These are phyloP conservation scores for Xiphorhynchus erythropygius DNA, from an alignment of 2,797 vertebrate genomes.

Conservation along the genomic window DNA sequence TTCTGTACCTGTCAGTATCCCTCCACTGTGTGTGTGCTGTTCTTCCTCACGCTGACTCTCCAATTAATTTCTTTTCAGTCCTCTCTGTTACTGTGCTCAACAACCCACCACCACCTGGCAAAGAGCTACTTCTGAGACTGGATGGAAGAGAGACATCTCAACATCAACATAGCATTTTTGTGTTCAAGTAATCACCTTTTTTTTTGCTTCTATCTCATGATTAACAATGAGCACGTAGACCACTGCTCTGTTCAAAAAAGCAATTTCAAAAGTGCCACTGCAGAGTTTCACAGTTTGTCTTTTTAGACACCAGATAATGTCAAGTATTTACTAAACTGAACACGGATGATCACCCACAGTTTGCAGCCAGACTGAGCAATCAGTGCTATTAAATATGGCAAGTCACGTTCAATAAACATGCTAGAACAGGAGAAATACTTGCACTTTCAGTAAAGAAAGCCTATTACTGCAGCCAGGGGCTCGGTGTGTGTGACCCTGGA, in stretches of 20 bases:
- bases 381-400: not conserved
- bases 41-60: not conserved
- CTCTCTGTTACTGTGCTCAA: not conserved
- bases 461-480: not conserved
- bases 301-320: not conserved
- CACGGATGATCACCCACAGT: rapidly evolving
- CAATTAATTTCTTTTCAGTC: not conserved
- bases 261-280: not conserved
- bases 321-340: not conserved
- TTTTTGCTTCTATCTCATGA: not conserved
- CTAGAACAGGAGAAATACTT: not conserved
- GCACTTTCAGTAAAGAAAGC: not conserved
- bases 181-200: not conserved
- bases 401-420: not conserved
- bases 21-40: not conserved
- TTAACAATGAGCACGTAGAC: not conserved
- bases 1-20: not conserved
- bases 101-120: not conserved
- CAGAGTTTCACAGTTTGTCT: not conserved
- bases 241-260: not conserved
- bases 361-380: not conserved
- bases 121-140: not conserved
- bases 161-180: not conserved
- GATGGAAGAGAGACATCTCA: not conserved
- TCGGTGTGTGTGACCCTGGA: not conserved